These are phyloP conservation scores for Paramuricea clavata DNA, from an alignment of 92 coral and sea anemone species.

Conservation along the genomic window DNA sequence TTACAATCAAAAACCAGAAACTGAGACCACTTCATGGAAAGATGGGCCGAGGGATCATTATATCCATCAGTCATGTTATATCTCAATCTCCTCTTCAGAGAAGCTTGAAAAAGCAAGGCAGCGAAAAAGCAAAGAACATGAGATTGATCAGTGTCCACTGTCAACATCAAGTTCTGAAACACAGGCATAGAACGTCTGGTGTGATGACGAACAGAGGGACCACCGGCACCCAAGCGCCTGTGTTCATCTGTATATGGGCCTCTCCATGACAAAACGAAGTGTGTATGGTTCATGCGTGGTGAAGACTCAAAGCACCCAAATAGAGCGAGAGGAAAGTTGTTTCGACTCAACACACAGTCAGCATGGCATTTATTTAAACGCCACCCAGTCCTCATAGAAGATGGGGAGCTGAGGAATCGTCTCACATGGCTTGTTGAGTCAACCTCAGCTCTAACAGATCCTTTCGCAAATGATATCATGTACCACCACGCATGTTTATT, in stretches of 20 bases:
- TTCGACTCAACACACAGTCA: constrained; percentile 40
- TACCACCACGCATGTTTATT: constrained; percentile 44
- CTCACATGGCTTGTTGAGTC: constrained; percentile 45
- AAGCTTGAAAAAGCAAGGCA: constrained; percentile 44
- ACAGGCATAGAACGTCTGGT: constrained; percentile 22
- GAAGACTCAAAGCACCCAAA: constrained; percentile 45
- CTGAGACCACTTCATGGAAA: constrained; percentile 37
- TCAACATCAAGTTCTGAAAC: constrained; percentile 13
- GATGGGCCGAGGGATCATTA: constrained; percentile 43
- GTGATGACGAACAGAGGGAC: constrained; percentile 26
- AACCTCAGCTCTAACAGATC: constrained; percentile 42
- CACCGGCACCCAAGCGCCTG: constrained; percentile 47
- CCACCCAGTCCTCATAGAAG: constrained; percentile 42
- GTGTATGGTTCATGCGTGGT: constrained; percentile 45
- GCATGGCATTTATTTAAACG: constrained; percentile 40
- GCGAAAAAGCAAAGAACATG: constrained; percentile 3
- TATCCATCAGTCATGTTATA: constrained; percentile 35
- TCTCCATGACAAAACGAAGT: constrained; percentile 45
- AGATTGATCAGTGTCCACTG: constrained; percentile 23
- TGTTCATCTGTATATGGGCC: constrained; percentile 42
- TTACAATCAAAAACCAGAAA: constrained; percentile 28
- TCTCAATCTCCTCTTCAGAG: constrained; percentile 44
- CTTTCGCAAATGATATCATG: constrained; percentile 48
- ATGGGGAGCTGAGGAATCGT: constrained; percentile 37
- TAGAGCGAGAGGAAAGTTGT: constrained; percentile 23